phyloP scores from a whole-genome alignment of 2,797 vertebrate species.

The Antrozous pallidus region DNA sequence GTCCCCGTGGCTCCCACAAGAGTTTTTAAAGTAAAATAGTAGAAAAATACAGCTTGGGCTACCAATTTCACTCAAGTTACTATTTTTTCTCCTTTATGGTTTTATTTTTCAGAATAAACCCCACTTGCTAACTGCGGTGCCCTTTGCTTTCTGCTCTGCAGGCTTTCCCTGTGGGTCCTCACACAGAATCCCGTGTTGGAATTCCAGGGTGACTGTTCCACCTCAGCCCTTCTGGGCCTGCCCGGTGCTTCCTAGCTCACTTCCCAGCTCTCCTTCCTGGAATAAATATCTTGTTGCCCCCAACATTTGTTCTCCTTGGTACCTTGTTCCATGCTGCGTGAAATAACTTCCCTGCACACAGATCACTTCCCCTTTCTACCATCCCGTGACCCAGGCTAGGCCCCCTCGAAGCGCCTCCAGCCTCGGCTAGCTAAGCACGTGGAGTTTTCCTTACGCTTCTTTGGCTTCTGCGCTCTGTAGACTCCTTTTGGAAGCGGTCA shows the following conservation, averaged over 20 bases:
- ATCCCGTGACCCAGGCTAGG: fast-evolving
- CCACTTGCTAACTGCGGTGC: neutral
- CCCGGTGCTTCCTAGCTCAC: neutral
- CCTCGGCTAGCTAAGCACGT: neutral
- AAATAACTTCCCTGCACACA: neutral
- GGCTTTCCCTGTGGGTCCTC: neutral
- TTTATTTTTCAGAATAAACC: neutral
- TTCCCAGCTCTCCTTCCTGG: neutral
- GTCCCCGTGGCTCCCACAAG: neutral
- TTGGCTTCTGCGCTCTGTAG: neutral
- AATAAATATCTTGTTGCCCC: neutral
- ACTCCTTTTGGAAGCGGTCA: neutral
- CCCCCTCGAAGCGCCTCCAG: neutral
- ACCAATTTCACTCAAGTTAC: neutral
- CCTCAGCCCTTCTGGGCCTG: neutral
- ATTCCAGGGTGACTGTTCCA: neutral
- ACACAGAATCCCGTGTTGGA: too few species aligned
- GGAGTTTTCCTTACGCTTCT: neutral
- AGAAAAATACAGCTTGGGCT: neutral
- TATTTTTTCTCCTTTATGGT: neutral
- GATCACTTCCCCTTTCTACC: neutral
- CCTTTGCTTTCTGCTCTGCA: neutral
- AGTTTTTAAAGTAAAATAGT: neutral
- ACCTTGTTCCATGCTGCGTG: neutral
- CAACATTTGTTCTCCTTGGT: neutral